Conservation (phyloP, 2,888 invertebrate species). For the Podotricha telesiphe region DNA sequence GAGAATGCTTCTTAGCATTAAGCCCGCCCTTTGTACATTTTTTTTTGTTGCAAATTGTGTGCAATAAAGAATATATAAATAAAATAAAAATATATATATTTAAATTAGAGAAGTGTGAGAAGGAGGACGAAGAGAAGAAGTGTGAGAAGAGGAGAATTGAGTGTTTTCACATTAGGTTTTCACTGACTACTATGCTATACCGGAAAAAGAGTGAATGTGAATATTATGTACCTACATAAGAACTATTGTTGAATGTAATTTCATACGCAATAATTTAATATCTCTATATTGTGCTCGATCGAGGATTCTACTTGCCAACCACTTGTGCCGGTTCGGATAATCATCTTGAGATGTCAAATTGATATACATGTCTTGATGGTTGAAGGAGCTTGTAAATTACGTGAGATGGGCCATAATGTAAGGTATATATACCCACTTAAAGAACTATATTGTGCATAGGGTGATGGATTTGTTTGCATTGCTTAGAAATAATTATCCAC, state of each 20-base stretch:
- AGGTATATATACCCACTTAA: conserved; percentile 1
- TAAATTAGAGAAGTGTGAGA: no score
- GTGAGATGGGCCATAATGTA: conserved; percentile 1
- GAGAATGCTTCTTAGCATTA: no score
- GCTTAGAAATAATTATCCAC: neutral
- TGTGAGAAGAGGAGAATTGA: no score
- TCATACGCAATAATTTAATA: neutral
- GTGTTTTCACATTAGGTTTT: no score
- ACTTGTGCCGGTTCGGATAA: conserved; percentile 16
- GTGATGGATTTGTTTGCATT: neutral
- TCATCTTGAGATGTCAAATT: conserved; percentile 23
- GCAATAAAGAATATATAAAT: no score
- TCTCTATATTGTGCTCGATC: conserved; percentile 11
- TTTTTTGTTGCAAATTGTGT: no score
- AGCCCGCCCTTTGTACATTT: no score
- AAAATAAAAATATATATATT: no score
- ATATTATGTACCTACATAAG: neutral
- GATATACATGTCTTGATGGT: conserved; percentile 22
- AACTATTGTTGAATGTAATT: neutral
- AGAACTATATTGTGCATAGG: neutral
- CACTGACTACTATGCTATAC: no score
- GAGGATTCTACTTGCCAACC: conserved; percentile 18
- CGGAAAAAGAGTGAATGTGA: neutral
- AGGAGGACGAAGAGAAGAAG: no score
- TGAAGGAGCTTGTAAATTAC: conserved; percentile 19